phyloP scores from a whole-genome alignment of 2,888 invertebrate species.

The Cyclophora albipunctata region DNA sequence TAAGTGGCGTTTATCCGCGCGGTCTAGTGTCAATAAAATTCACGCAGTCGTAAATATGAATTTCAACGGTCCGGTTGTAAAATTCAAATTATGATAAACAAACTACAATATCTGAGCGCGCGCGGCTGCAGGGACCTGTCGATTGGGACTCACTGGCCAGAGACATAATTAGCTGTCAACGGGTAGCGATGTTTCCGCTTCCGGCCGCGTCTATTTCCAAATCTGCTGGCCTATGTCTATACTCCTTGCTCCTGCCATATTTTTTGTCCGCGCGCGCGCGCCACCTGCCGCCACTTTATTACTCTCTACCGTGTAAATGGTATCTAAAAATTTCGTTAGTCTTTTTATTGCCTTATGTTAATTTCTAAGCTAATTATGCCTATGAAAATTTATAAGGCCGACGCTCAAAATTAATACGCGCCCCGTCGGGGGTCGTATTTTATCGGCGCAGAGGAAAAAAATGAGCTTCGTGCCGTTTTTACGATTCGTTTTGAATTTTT shows the following conservation, averaged over 20 bases:
- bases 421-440: constrained; percentile 55
- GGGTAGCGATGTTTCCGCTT: constrained; percentile 66
- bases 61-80: constrained; percentile 57
- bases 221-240: constrained; percentile 44
- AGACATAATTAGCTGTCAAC: constrained; percentile 72
- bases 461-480: constrained; percentile 53
- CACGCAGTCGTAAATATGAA: constrained; percentile 55
- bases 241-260: constrained; percentile 23
- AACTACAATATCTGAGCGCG: constrained; percentile 32
- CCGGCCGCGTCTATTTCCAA: constrained; percentile 68
- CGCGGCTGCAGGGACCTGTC: constrained; percentile 43
- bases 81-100: constrained; percentile 61
- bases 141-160: constrained; percentile 62
- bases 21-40: constrained; percentile 52
- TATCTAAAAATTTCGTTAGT: constrained; percentile 71
- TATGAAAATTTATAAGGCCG: constrained; percentile 70
- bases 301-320: constrained; percentile 55
- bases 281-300: constrained; percentile 64
- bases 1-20: constrained; percentile 33
- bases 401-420: constrained; percentile 61
- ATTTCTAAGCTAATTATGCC: constrained; percentile 73
- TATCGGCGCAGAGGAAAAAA: constrained; percentile 48
- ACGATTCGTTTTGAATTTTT: constrained; percentile 56
- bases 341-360: constrained; percentile 72
- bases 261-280: constrained; percentile 20